phyloP scores from a whole-genome alignment of 2,888 invertebrate species.

The Baccha elongata region DNA sequence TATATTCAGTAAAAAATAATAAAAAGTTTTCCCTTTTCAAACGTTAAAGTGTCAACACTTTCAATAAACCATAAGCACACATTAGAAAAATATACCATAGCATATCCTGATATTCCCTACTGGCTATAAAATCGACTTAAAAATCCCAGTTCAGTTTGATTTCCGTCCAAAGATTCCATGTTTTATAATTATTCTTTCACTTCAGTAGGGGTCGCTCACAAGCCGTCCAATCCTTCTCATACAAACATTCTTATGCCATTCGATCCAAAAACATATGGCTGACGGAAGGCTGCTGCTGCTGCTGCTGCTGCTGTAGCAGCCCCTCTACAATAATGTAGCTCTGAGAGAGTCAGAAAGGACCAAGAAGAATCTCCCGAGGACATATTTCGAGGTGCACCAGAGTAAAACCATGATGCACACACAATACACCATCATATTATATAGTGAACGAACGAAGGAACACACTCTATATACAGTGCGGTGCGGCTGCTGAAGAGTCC shows the following conservation, averaged over 20 bases:
- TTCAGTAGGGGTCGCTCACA: conserved; percentile 15
- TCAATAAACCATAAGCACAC: conserved; percentile 15
- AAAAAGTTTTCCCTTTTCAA: neutral
- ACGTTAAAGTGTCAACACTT: conserved; percentile 40
- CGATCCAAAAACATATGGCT: conserved; percentile 19
- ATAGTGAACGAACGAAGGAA: conserved; percentile 33
- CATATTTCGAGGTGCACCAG: conserved; percentile 62
- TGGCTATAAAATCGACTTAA: conserved; percentile 30
- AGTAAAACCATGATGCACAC: conserved; percentile 47
- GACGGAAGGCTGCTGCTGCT: conserved; percentile 38
- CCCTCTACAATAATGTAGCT: neutral
- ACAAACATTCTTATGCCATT: neutral
- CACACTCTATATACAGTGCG: neutral
- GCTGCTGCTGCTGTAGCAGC: conserved; percentile 11
- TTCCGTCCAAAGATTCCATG: conserved; percentile 55
- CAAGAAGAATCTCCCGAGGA: conserved; percentile 48
- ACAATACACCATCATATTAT: conserved; percentile 43
- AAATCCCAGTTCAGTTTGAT: conserved; percentile 54
- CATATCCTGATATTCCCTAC: conserved; percentile 5
- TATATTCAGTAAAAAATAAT: too few species aligned
- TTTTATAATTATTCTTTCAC: conserved; percentile 65
- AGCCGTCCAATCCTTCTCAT: conserved; percentile 15
- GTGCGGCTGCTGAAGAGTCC: conserved; percentile 45
- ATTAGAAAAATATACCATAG: neutral
- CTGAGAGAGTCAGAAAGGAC: conserved; percentile 43